These are phyloP conservation scores for Drepana arcuata DNA, from an alignment of 1,140 invertebrate species.

Conservation along the genomic window DNA sequence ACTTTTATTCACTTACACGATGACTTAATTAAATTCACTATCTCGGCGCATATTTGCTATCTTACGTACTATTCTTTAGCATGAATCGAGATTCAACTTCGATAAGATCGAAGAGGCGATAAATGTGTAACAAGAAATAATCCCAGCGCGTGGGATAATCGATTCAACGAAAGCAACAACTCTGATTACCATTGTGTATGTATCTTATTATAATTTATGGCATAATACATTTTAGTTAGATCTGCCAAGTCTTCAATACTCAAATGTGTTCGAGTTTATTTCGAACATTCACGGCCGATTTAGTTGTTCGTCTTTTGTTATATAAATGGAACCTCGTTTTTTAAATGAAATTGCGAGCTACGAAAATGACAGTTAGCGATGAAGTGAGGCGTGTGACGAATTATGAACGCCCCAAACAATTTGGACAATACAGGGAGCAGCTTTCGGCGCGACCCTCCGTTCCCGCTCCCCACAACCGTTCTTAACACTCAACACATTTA, in stretches of 20 bases:
- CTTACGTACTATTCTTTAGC: slow-evolving; percentile 15
- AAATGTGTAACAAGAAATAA: slow-evolving; percentile 23
- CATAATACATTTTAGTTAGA: too few species aligned
- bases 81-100: slow-evolving; percentile 22
- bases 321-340: slow-evolving; percentile 8
- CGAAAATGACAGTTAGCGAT: slow-evolving; percentile 17
- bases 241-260: too few species aligned
- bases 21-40: too few species aligned
- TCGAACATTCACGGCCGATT: too few species aligned
- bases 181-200: slow-evolving; percentile 24
- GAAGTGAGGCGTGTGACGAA: slow-evolving; percentile 36
- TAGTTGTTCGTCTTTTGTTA: not conserved
- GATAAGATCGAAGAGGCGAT: slow-evolving; percentile 23
- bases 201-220: slow-evolving; percentile 27
- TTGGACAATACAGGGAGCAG: slow-evolving; percentile 39
- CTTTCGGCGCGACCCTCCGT: slow-evolving; percentile 29
- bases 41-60: too few species aligned
- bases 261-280: too few species aligned
- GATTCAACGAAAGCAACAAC: slow-evolving; percentile 31
- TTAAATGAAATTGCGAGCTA: slow-evolving; percentile 14
- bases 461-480: slow-evolving; percentile 17
- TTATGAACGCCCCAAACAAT: slow-evolving; percentile 52
- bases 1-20: too few species aligned
- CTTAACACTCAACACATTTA: slow-evolving; percentile 32
- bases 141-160: slow-evolving; percentile 31